phyloP scores from a whole-genome alignment of 2,888 invertebrate genomes.

The Eledone cirrhosa region DNA sequence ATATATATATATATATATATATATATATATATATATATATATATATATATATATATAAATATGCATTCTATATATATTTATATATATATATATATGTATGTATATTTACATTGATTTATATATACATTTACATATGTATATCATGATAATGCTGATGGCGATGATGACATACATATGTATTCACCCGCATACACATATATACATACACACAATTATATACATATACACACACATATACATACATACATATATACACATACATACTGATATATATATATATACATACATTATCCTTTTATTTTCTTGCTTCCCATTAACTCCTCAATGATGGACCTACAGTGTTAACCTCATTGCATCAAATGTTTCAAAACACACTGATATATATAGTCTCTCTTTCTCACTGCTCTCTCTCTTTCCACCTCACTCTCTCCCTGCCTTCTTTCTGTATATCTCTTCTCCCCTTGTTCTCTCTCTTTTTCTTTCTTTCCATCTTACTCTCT shows the following conservation, averaged over 20 bases:
- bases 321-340: too few species aligned
- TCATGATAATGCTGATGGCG: neutral
- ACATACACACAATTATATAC: too few species aligned
- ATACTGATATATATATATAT: too few species aligned
- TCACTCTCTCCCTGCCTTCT: neutral
- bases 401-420: neutral
- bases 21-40: too few species aligned
- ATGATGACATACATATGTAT: neutral
- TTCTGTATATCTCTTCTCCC: neutral
- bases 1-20: too few species aligned
- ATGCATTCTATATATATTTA: neutral
- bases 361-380: neutral
- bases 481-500: neutral
- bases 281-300: too few species aligned
- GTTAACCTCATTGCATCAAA: neutral
- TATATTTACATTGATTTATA: neutral
- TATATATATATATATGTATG: neutral
- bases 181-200: too few species aligned
- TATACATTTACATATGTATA: neutral
- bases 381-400: neutral
- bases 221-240: too few species aligned
- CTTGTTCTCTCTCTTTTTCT: neutral
- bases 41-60: neutral
- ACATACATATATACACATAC: too few species aligned
- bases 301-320: too few species aligned